Percentiles rank a stretch among this genome's conserved stretches.
Conservation (phyloP, 2,888 invertebrate species). For the Chrysopilus asiliformis region DNA sequence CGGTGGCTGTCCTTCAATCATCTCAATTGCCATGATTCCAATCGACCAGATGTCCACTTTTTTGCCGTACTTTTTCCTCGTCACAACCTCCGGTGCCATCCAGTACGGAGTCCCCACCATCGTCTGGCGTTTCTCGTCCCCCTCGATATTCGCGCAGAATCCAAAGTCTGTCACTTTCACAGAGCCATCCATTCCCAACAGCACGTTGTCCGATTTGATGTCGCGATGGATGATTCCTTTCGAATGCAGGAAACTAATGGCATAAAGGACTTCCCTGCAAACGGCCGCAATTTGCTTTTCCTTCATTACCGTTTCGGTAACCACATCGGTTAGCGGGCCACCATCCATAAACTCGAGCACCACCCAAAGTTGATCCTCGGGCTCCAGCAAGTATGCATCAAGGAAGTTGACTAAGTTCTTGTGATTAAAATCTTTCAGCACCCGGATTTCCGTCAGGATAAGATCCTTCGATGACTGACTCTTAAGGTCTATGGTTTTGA, state of each 20-base stretch:
- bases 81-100: conserved; percentile 96
- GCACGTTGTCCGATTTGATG: conserved; percentile 94
- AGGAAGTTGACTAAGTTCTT: conserved; percentile 92
- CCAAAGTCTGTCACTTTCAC: conserved; percentile 95
- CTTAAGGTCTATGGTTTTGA: conserved; percentile 90
- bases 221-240: conserved; percentile 88
- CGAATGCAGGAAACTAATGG: conserved; percentile 77
- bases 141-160: conserved; percentile 92
- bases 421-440: conserved; percentile 82
- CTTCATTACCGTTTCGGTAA: conserved; percentile 93
- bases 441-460: conserved; percentile 87
- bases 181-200: conserved; percentile 82
- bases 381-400: conserved; percentile 81
- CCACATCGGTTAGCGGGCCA: conserved; percentile 92
- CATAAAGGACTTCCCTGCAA: conserved; percentile 76
- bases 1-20: conserved; percentile 95
- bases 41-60: conserved; percentile 91
- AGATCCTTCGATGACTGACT: conserved; percentile 94
- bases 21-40: conserved; percentile 92
- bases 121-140: conserved; percentile 88
- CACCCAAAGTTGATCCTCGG: conserved; percentile 88
- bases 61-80: conserved; percentile 84
- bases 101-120: conserved; percentile 98
- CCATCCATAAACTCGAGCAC: conserved; percentile 93
- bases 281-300: conserved; percentile 95